phyloP scores from a whole-genome alignment of 2,888 invertebrate genomes.

The Nymphalis urticae region DNA sequence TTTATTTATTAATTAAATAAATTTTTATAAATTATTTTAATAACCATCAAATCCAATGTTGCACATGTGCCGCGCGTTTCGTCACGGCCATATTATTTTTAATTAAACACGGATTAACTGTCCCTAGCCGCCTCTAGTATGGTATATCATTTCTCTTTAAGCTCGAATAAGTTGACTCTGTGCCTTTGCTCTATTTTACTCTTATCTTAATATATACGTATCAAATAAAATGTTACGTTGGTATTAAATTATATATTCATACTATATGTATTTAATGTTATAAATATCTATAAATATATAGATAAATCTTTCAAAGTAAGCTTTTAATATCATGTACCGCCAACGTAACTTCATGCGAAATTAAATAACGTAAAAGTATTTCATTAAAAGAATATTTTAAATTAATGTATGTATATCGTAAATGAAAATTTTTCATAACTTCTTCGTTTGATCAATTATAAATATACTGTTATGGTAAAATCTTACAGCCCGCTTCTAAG shows the following conservation, averaged over 20 bases:
- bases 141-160: constrained; percentile 20
- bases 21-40: no score
- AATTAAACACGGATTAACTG: neutral
- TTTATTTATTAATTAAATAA: no score
- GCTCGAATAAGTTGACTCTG: constrained; percentile 36
- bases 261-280: neutral
- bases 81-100: neutral
- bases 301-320: neutral
- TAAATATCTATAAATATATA: neutral
- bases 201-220: constrained; percentile 25
- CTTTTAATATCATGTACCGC: neutral
- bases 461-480: no score
- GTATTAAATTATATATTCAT: neutral
- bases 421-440: no score
- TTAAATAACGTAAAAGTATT: no score
- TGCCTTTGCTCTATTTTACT: constrained; percentile 35
- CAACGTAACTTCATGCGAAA: neutral
- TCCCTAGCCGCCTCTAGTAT: constrained; percentile 14
- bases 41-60: no score
- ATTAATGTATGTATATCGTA: no score
- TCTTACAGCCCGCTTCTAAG: no score
- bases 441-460: no score
- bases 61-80: no score
- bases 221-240: constrained; percentile 18
- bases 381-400: no score